Evolutionary conservation across 1,140 invertebrate species (phyloP), one percentile per base, ranked within the genome.

Genomic region (Macrobrachium nipponense): DNA sequence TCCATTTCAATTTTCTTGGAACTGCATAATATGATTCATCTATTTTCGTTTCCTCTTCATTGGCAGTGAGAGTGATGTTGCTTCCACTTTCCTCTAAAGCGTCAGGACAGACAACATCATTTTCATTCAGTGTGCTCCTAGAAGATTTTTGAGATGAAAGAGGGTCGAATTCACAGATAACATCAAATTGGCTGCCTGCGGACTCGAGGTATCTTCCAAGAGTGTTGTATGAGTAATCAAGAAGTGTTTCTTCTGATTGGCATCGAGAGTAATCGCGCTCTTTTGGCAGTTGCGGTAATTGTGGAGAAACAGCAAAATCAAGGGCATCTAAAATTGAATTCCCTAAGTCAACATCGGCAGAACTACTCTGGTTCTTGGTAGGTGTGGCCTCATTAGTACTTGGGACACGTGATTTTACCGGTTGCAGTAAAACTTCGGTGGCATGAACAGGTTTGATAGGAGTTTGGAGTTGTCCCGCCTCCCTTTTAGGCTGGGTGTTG

Each of bases 111-210:
- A n/a, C 10, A 15, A 43, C 14, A 70, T 70, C 10, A 27, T 23
- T 11, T 15, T 70, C 17, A 43, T 17, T 12, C 5, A 43, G 68
- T 15, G 36, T 70, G 2, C 14, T 27, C 6, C 20, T 15, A 8
- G 68, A n/a, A 36, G 58, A 12, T 61, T 62, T 59, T 43, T 7
- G 20, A 14, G 59, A 44, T 11, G 68, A 20, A 17, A 86, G 77
- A 15, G 84, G 84, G 75, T 86, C 84, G 60, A 86, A 86, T 44
- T 86, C 84, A n/a, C 73, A 66, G 44, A 86, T 86, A 51, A 86
- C 75, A 43, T 77, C 80, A 18, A 78, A 51, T 61, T 78, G 61
- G 27, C 77, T 86, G 20, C 66, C 84, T 10, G 14, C 7, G 3
- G 76, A 44, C 27, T 80, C 7, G 0, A 86, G 64, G 20, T 61